These are phyloP conservation scores for Cygnus buccinator DNA, from an alignment of 2,113 vertebrate species.

Conservation along the genomic window DNA sequence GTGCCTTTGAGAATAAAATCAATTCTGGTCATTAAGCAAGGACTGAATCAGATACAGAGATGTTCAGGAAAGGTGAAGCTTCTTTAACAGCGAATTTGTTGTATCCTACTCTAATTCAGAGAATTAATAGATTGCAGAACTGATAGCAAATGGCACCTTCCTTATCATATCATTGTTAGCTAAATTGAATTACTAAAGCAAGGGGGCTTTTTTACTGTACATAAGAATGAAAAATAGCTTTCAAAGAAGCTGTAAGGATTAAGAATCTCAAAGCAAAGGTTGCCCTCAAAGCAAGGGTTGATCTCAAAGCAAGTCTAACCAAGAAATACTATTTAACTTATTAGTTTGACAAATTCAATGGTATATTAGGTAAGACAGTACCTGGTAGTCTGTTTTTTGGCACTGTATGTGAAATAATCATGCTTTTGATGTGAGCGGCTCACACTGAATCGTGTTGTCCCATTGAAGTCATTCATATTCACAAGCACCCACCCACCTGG, in stretches of 20 bases:
- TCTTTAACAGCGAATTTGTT: background rate
- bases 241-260: background rate
- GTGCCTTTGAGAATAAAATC: conserved; percentile 5
- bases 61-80: background rate
- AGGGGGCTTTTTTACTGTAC: background rate
- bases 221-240: conserved; percentile 17
- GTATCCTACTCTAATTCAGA: background rate
- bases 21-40: background rate
- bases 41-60: background rate
- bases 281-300: background rate
- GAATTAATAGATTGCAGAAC: background rate
- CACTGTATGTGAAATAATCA: background rate
- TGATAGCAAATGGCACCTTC: background rate
- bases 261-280: conserved; percentile 24
- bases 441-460: background rate
- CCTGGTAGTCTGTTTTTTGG: background rate
- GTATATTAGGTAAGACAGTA: background rate
- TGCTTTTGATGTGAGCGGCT: background rate
- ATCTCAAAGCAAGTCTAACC: background rate
- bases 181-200: background rate
- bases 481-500: background rate
- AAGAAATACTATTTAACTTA: background rate
- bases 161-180: background rate
- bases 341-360: background rate
- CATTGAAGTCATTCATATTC: background rate